Conservation (phyloP, 1,140 invertebrate genomes). For the Trinorchestia longiramus region DNA sequence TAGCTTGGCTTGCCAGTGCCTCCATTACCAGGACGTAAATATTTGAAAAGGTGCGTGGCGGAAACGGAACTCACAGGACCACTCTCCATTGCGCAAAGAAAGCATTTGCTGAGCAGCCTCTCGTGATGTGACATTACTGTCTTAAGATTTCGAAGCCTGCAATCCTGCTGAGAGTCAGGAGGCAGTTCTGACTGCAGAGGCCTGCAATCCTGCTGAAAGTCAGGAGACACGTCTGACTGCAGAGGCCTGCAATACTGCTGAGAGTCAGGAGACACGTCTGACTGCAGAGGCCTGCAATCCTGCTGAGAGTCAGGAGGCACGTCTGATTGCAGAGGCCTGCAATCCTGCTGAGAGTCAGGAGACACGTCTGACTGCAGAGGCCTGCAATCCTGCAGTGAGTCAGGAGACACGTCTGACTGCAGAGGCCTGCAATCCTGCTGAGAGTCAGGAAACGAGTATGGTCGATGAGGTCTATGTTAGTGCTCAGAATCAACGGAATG, state of each 20-base stretch:
- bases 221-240: too few relatives aligned
- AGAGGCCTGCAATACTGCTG: neutral
- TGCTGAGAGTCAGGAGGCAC: neutral
- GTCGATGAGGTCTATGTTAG: neutral
- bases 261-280: neutral
- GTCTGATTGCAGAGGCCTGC: too few relatives aligned
- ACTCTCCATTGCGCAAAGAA: too few relatives aligned
- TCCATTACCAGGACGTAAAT: neutral
- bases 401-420: too few relatives aligned
- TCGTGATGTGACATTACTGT: too few relatives aligned
- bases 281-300: neutral
- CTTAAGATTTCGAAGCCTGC: neutral
- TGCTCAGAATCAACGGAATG: neutral
- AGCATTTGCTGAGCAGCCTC: too few relatives aligned
- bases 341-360: neutral
- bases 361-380: neutral
- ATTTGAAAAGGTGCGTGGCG: neutral
- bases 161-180: neutral
- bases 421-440: neutral
- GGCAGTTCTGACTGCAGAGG: neutral
- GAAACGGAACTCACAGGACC: neutral
- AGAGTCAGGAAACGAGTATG: neutral
- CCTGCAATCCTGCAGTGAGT: neutral
- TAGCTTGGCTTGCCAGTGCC: neutral
- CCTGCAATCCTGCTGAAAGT: neutral